These are phyloP conservation scores for Anolis sagrei DNA, from an alignment of 2,113 vertebrate genomes.

Conservation along the genomic window DNA sequence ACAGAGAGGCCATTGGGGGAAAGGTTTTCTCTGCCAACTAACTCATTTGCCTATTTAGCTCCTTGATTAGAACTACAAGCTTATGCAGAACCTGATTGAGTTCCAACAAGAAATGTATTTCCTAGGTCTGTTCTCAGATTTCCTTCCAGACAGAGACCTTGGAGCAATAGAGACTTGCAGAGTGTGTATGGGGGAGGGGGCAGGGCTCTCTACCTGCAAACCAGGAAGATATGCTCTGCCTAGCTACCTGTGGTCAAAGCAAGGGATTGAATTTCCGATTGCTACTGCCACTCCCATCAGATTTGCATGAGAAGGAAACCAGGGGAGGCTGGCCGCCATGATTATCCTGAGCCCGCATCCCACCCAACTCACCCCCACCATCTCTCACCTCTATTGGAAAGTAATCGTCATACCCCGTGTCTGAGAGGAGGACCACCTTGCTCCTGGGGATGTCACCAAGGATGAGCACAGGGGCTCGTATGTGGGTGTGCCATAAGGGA, in stretches of 20 bases:
- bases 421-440: constrained; percentile 62
- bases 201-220: no score
- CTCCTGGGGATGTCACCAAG: constrained; percentile 63
- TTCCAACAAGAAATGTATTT: background rate
- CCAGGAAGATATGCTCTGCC: no score
- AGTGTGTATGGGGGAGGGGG: no score
- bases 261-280: no score
- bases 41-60: no score
- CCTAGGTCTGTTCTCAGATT: background rate
- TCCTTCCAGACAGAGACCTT: background rate
- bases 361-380: accelerated
- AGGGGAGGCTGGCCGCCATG: no score
- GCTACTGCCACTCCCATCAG: background rate
- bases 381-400: constrained; percentile 66
- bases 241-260: no score
- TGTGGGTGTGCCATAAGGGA: constrained; percentile 62
- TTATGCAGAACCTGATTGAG: no score
- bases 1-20: no score
- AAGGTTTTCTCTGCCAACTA: no score
- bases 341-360: no score
- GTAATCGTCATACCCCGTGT: constrained; percentile 58
- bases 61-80: no score
- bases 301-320: background rate
- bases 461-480: constrained; percentile 65
- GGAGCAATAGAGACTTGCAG: background rate